phyloP scores from a whole-genome alignment of 2,888 invertebrate genomes.

The Xestoiulus laeticollis region DNA sequence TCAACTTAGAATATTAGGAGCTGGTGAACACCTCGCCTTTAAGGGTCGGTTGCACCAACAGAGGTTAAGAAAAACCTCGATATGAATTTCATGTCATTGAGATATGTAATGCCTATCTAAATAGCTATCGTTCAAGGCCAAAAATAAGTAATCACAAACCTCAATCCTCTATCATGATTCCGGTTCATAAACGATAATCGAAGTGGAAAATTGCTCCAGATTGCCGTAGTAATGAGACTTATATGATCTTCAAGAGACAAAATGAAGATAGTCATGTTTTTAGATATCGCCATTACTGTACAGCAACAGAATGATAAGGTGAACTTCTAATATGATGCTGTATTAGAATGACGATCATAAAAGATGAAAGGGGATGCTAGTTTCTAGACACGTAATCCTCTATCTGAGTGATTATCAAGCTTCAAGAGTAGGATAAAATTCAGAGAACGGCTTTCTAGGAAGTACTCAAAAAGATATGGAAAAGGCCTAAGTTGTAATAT shows the following conservation, averaged over 20 bases:
- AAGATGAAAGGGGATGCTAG: slow-evolving; percentile 6
- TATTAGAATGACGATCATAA: slow-evolving; percentile 13
- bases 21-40: too few species aligned
- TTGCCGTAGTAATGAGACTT: slow-evolving; percentile 36
- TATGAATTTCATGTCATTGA: neutral
- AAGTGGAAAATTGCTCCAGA: slow-evolving; percentile 46
- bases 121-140: neutral
- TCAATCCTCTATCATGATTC: neutral
- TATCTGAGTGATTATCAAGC: neutral
- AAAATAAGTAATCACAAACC: slow-evolving; percentile 1
- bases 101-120: neutral
- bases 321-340: neutral
- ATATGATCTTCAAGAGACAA: neutral
- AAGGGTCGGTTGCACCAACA: too few species aligned
- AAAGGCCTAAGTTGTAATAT: neutral
- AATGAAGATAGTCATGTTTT: slow-evolving; percentile 16
- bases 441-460: neutral
- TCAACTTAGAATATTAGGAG: too few species aligned
- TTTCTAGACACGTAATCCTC: neutral
- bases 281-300: neutral
- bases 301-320: neutral
- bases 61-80: too few species aligned
- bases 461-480: neutral
- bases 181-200: slow-evolving; percentile 21
- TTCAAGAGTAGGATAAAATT: neutral